Evolutionary conservation across 1,140 invertebrate genomes (phyloP), one percentile per base, ranked within the genome.

Genomic region (Mya arenaria): DNA sequence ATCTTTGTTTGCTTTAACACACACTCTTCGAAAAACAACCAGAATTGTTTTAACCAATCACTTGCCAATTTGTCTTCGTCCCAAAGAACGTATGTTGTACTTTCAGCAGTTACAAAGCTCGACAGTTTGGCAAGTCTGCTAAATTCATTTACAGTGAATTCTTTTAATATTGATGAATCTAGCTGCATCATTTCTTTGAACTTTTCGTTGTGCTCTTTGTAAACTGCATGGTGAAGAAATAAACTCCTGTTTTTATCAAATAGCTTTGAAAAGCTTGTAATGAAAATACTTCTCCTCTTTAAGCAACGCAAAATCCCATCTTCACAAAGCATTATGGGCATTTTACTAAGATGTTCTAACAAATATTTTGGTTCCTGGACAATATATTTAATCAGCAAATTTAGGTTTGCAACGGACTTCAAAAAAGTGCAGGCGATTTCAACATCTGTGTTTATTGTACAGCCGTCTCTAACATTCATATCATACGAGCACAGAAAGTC

Each of bases 21-120:
- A 56, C 36, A 52, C 15, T 39, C 44, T 34, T 83, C 71, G 19
- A 83, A 23, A n/a, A 52, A 52, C 10, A 3, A n/a, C 48, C 48
- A 52, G 25, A 52, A 52, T 10, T n/a, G 4, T 17, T 52, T 52
- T 23, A 52, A 52, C 48, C 48, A 52, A 17, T 52, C 48, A 52
- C n/a, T n/a, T n/a, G n/a, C n/a, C n/a, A n/a, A n/a, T n/a, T n/a
- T n/a, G n/a, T n/a, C n/a, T n/a, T n/a, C n/a, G n/a, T n/a, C n/a
- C n/a, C n/a, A n/a, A n/a, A n/a, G n/a, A n/a, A n/a, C n/a, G n/a
- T n/a, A n/a, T n/a, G n/a, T n/a, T n/a, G n/a, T n/a, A n/a, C n/a
- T n/a, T n/a, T n/a, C n/a, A n/a, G n/a, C n/a, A n/a, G n/a, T n/a
- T n/a, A n/a, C n/a, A n/a, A n/a, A n/a, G n/a, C n/a, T n/a, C n/a